Base-by-base conservation (phyloP, 2,797 vertebrate genomes). In the Acanthis flammea region DNA sequence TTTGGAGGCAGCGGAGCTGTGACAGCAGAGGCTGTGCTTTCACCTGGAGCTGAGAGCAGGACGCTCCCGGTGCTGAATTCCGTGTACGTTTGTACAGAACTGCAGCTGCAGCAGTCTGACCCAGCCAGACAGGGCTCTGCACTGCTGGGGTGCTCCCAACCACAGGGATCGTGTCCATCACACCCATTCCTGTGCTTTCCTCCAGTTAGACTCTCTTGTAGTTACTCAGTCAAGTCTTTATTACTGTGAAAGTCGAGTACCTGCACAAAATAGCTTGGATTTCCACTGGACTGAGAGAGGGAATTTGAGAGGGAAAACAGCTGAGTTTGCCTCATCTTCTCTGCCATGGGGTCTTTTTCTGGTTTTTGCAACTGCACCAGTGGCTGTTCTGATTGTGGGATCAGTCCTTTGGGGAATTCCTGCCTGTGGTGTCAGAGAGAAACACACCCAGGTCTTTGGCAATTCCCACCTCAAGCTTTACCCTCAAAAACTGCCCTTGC, bases 31-130 rank as follows among this genome's bases (percentile, higher is more conserved):
- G 60, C 77, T 87, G 77, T 67, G 17, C 67, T 35, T 92, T 92
- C 86, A 90, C 88, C 88, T 92, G 80, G n/a, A 37, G 76, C 88
- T 71, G 67, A 24, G 57, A 91, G 74, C 41, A 60, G 62, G 74
- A 6, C 60, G 42, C 58, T 65, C 58, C 4, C 2, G 9, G 5
- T 22, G 41, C 47, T 73, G 58, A 12, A 18, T 30, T 61, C 90
- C 8, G 37, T 7, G 10, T 22, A 6, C 16, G 16, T 22, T 19
- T 76, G 58, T 10, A 12, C 79, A 58, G 47, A 39, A 9, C 19
- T 23, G 33, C 31, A 33, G 0, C 8, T 73, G 62, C 65, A 41
- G 42, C 39, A 31, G 60, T 11, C 21, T 51, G 55, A 67, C 25
- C 35, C 41, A 62, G 53, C 4, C 65, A 51, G 10, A 35, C 15